Base-by-base conservation (phyloP, 2,888 invertebrate species). In the Melipona bicolor region DNA sequence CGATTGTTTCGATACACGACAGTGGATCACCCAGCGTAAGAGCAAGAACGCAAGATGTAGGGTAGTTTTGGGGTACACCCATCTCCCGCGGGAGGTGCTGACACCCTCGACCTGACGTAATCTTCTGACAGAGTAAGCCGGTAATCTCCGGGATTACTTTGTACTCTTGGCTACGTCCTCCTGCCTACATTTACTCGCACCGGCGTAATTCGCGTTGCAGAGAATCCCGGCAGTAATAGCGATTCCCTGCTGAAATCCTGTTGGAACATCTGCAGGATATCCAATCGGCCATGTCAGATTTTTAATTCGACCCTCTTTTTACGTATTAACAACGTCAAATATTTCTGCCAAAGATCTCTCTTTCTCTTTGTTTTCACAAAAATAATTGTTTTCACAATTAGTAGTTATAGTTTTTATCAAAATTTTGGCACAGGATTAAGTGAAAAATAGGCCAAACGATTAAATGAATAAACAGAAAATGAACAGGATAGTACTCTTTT, bases 101-200 rank as follows among this genome's bases (percentile, higher is more conserved):
- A 94, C 94, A 94, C 94, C 92, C 94, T 92, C 93, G 91, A 94
- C 93, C 94, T 93, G 93, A 92, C 93, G 91, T 94, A 94, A 94
- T 94, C 94, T 94, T 92, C 92, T 93, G 93, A 94, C 94, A 93
- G 91, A 90, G 91, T 94, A 94, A 94, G 94, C 94, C 93, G 92
- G 92, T 94, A 94, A 94, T 94, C 94, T 93, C 92, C 83, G 91
- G 92, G 93, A 93, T 92, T 91, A 92, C 92, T 92, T 91, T 91
- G 91, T 91, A 89, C 91, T 92, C 89, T 86, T 89, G 88, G 85
- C 87, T 84, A 83, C 87, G 87, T 87, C 88, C 89, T 91, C 89
- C 86, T 84, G 87, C 87, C 85, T 89, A 88, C 89, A 92, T 92
- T 92, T 91, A 91, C 90, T 90, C 91, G 88, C 87, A 85, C 88